phyloP scores from a whole-genome alignment of 2,113 vertebrate genomes.

The Talpa occidentalis region DNA sequence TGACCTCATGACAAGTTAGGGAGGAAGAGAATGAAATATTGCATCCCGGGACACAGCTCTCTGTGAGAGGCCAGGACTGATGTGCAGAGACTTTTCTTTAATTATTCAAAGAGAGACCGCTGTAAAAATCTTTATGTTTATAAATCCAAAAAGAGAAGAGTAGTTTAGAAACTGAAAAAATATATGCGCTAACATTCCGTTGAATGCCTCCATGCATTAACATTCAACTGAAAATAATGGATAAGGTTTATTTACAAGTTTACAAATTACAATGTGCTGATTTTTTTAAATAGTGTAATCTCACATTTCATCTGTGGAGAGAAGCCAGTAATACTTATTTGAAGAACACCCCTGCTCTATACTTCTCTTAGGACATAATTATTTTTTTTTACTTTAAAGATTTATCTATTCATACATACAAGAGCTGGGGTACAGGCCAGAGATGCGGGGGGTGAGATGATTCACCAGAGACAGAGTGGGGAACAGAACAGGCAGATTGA shows the following conservation, averaged over 20 bases:
- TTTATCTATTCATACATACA: too few species aligned
- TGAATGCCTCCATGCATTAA: not conserved
- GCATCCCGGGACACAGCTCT: not conserved
- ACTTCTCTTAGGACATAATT: not conserved
- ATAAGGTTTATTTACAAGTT: not conserved
- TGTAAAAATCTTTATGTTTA: not conserved
- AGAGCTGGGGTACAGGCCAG: too few species aligned
- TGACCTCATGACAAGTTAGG: conserved; percentile 41
- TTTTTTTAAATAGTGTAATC: not conserved
- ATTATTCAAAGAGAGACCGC: conserved; percentile 11
- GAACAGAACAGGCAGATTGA: too few species aligned
- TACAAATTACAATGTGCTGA: not conserved
- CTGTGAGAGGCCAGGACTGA: not conserved
- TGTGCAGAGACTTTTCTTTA: not conserved
- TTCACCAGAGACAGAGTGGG: too few species aligned
- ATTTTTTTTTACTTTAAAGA: too few species aligned
- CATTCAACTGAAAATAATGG: not conserved
- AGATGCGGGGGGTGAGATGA: too few species aligned
- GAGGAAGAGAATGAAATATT: conserved; percentile 46
- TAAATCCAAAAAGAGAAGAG: not conserved
- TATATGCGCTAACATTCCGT: not conserved
- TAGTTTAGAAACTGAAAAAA: not conserved
- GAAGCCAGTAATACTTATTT: not conserved
- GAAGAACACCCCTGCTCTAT: not conserved
- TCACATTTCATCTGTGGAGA: not conserved